Conservation (phyloP, 2,888 invertebrate genomes). For the Lacanobia oleracea region DNA sequence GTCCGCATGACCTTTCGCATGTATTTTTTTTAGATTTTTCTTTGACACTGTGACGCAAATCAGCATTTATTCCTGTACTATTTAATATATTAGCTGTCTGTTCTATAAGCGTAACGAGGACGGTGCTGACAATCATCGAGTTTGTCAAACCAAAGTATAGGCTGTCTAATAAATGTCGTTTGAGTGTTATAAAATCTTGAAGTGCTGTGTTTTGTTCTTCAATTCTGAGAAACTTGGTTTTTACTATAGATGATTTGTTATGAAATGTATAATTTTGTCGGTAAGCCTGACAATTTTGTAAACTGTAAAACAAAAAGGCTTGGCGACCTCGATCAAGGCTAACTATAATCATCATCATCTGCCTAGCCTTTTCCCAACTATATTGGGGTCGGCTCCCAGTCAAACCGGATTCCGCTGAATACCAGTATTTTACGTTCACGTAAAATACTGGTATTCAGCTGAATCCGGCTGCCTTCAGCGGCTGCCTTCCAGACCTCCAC, state of each 20-base stretch:
- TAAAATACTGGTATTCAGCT: too few relatives aligned
- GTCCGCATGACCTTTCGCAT: conserved; percentile 67
- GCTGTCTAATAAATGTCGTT: conserved; percentile 5
- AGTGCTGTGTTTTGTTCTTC: not conserved
- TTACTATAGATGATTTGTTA: not conserved
- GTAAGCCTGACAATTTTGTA: too few relatives aligned
- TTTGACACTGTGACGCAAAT: conserved; percentile 62
- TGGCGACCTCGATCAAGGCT: too few relatives aligned
- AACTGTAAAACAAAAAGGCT: too few relatives aligned
- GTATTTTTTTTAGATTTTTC: conserved; percentile 61
- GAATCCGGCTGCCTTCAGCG: too few relatives aligned
- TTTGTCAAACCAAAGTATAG: conserved; percentile 29
- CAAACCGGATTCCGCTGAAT: too few relatives aligned
- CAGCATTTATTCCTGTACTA: conserved; percentile 53
- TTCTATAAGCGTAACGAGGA: conserved; percentile 57
- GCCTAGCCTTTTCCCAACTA: too few relatives aligned
- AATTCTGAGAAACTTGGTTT: not conserved
- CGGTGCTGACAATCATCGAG: conserved; percentile 40
- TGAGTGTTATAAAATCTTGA: conserved; percentile 1
- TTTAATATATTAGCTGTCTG: conserved; percentile 57
- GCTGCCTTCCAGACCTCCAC: too few relatives aligned
- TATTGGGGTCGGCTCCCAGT: too few relatives aligned
- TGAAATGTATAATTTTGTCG: not conserved
- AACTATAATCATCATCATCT: too few relatives aligned
- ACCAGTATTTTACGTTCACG: too few relatives aligned